Percentiles rank a stretch among this genome's conserved stretches.
phyloP scores from a whole-genome alignment of 2,797 vertebrate genomes.

The Sebastiscus albofasciatus region DNA sequence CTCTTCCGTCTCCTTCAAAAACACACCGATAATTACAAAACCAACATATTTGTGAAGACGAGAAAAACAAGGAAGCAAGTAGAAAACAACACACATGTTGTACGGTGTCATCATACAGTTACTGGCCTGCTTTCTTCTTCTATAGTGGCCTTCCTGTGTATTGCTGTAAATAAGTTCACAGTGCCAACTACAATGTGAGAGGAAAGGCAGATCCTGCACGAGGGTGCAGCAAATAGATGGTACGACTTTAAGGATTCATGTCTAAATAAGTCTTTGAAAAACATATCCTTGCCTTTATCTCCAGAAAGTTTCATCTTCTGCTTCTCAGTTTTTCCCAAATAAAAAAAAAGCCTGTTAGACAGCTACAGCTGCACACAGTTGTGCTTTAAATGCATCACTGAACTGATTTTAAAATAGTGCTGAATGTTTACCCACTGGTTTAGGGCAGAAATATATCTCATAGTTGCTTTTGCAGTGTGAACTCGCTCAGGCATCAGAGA shows the following conservation, averaged over 20 bases:
- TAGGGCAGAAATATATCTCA: neutral
- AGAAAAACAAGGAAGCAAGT: neutral
- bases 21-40: neutral
- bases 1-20: neutral
- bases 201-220: too few relatives aligned
- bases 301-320: neutral
- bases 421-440: conserved; percentile 20
- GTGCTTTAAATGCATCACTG: conserved; percentile 12
- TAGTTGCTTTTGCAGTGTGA: neutral
- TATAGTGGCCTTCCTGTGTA: neutral
- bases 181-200: neutral
- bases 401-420: conserved; percentile 33
- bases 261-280: neutral
- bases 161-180: neutral
- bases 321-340: neutral
- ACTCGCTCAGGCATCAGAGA: neutral
- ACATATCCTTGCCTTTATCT: neutral
- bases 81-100: neutral
- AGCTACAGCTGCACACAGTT: conserved; percentile 19
- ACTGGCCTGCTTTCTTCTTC: neutral
- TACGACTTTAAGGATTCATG: neutral
- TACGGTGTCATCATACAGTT: neutral
- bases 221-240: too few relatives aligned
- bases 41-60: neutral
- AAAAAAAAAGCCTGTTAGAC: conserved; percentile 9